Base-by-base conservation (phyloP, 2,797 vertebrate genomes). In the Galago senegalensis region DNA sequence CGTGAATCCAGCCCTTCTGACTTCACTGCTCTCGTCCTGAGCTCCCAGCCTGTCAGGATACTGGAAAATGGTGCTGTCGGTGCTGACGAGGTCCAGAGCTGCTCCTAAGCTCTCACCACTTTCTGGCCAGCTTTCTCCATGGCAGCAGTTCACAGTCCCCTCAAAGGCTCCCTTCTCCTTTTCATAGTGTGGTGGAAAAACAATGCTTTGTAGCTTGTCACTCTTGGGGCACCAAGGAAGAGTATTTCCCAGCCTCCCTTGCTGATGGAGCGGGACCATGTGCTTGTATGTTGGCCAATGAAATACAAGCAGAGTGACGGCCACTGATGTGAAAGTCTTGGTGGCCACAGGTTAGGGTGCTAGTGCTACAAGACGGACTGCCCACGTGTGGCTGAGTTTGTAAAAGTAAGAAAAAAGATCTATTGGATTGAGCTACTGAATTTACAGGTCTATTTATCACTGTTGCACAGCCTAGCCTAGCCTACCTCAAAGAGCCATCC, bases 181-280 rank as follows among this genome's bases (percentile, higher is more conserved):
- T 83, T 49, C 37, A 18, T 17, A 21, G 25, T 25, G 9, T 18
- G 4, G n/a, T 9, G 29, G 29, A 82, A 23, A 70, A 13, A 40
- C 2, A 21, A 13, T 21, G 29, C 12, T 70, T 67, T 83, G 34
- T 17, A 69, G 13, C 13, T 77, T 73, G 14, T 21, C n/a, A 88
- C 23, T 46, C 20, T n/a, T n/a, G 13, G 5, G 29, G 21, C 37
- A 56, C 63, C 70, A 0, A 56, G 72, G 7, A 92, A 95, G 58
- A 92, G 56, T 56, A 65, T 60, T 90, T 94, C 72, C 79, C 76
- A 97, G 72, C 7, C 8, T 77, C 40, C 80, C 70, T 83, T 67
- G 67, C 82, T 53, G 37, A 10, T 10, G 60, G 53, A 43, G 29
- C 12, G 9, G 58, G 65, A 10, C 34, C 31, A 31, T 3, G 17